Base-by-base conservation (phyloP, 2,797 vertebrate species). In the Pseudomugil gertrudae region DNA sequence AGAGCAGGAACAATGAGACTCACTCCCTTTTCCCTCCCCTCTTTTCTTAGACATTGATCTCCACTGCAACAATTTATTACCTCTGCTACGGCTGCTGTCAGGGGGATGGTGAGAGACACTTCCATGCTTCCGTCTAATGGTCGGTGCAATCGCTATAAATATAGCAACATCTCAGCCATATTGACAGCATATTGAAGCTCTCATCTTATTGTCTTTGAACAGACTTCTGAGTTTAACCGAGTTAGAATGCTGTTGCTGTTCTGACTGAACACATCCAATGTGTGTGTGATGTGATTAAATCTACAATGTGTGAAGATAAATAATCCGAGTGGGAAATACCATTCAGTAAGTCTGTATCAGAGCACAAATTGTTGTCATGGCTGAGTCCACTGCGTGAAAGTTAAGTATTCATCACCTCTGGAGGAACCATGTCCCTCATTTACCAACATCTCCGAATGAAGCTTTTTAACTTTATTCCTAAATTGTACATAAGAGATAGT, bases 11-110 rank as follows among this genome's bases (percentile, higher is more conserved):
- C 86, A 90, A 92, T 92, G 87, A 89, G 85, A 77, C 70, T 60
- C 17, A n/a, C 73, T 82, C 77, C 76, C 80, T 54, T 66, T 76
- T 71, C 80, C 76, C 84, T 87, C 54, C 43, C 84, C 78, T 69
- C 84, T 74, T 84, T 82, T 79, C 71, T 45, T 65, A 84, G 85
- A 90, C 91, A 92, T 92, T 91, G 91, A 94, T 92, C 89, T 88
- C 75, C 27, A 67, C 67, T 43, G 78, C 79, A 87, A 88, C 74
- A 73, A 88, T 92, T 90, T 87, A 92, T 93, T 91, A 90, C 80
- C 80, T 87, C 76, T 80, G 78, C 86, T 88, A 73, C 76, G 75
- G 84, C 76, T 79, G 59, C 72, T 78, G 83, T 80, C 66, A 76
- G 72, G 76, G 74, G 81, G 70, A 62, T 60, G 43, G 63, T 51